Evolutionary conservation across 2,888 invertebrate genomes (phyloP), one percentile per base, ranked within the genome.

Genomic region (Sarcophaga subvicina): DNA sequence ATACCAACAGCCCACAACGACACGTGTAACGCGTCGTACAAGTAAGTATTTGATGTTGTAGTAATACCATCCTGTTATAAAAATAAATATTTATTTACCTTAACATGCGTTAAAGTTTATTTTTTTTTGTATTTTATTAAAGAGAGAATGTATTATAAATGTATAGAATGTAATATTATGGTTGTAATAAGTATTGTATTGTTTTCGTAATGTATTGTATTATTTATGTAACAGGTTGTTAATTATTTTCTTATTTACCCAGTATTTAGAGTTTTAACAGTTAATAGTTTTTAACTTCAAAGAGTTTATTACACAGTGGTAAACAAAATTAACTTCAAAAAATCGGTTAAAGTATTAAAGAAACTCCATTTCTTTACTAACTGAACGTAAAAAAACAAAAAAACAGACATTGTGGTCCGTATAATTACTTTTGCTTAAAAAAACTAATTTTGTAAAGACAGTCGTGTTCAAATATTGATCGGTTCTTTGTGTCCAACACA

Each of bases 1-100:
- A 8, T 75, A 83, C 54, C 80, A 80, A 73, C 89, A 86, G 66
- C 90, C 88, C 89, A 88, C 87, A 84, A 88, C 91, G 87, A 90
- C 91, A 83, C 91, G 92, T 88, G 90, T 91, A 80, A 91, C 93
- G 78, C 90, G 93, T 90, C 91, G 93, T 91, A 93, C 93, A 92
- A 93, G 93, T 94, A 90, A 93, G 93, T 92, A 89, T 69, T 17
- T 20, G 63, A 4, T 4, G 67, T 82, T 72, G 86, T 14, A 78
- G 1, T 67, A 4, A 73, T 80, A 37, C 2, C 3, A 10, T 69
- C 54, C 12, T 63, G 66, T 76, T 69, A 49, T 66, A 27, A 69
- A 64, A 80, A 62, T 71, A 25, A 22, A 20, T 12, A 62, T 76
- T 66, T 64, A 27, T 49, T 70, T 67, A n/a, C 73, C 37, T 25